Evolutionary conservation across 2,113 vertebrate species (phyloP), one percentile per base, ranked within the genome.

Genomic region (Donacobius atricapilla): DNA sequence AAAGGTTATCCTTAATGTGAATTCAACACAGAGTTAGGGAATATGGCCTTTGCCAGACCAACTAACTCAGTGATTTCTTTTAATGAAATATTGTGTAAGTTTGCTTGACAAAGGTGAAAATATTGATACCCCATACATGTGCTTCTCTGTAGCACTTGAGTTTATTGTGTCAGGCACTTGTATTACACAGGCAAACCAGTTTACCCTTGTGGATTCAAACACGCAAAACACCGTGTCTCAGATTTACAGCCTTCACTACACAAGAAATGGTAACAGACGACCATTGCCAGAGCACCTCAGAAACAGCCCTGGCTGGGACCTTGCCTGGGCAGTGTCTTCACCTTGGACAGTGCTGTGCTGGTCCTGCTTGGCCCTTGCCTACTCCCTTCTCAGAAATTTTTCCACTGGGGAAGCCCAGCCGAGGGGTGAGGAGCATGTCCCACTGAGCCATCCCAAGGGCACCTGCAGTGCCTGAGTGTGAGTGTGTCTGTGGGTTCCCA

Each of bases 191-290:
- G 5, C 11, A 24, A 66, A 53, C 19, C 53, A 60, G 24, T 40
- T 83, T 64, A 89, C 11, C 17, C 37, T 57, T 47, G 40, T 45
- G 37, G 37, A 15, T 21, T 56, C 61, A 77, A 42, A 40, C 0
- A 1, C 3, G 0, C 16, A 51, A 13, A 83, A 14, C 45, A 28
- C 5, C 0, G 0, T 10, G 13, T 44, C 40, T 83, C 53, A 65
- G 35, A n/a, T 11, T 33, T n/a, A 5, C 0, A 1, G 51, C n/a
- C 23, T 58, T 75, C 19, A 21, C 33, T 5, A 45, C 0, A 0
- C 23, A 71, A 73, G 7, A 18, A 64, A 11, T 25, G 3, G 0
- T 31, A 27, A 48, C 2, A 15, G 35, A 19, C 27, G 16, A 60
- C 19, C 23, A 6, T 7, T 45, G 19, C 21, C 21, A 31, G 30